A percentile compares a stretch with the other conserved stretches of the same genome.
phyloP scores from a whole-genome alignment of 2,888 invertebrate genomes.

The Amiota communis region DNA sequence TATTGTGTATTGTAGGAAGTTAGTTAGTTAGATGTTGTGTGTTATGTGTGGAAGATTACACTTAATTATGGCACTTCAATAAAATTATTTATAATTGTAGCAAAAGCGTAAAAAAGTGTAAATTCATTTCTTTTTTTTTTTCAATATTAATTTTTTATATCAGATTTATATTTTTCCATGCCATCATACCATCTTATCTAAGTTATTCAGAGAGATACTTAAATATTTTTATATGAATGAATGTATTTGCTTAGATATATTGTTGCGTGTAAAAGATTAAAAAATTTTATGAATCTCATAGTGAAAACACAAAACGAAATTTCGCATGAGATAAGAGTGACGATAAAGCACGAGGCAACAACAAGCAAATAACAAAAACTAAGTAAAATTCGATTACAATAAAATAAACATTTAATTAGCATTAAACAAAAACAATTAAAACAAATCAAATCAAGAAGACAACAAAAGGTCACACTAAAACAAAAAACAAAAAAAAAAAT shows the following conservation, averaged over 20 bases:
- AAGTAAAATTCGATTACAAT: too few species aligned
- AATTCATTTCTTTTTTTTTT: not conserved
- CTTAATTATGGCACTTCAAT: conserved; percentile 3
- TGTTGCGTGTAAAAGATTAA: conserved; percentile 5
- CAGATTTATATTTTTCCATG: not conserved
- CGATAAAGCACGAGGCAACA: not conserved
- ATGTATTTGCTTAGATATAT: not conserved
- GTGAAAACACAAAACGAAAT: too few species aligned
- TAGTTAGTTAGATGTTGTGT: too few species aligned
- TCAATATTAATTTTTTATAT: not conserved
- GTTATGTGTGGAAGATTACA: not conserved
- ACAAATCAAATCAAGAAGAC: too few species aligned
- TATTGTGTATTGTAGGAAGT: too few species aligned
- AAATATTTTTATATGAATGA: too few species aligned
- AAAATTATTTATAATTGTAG: conserved; percentile 16
- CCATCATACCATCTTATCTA: conserved; percentile 4
- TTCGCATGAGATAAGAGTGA: not conserved
- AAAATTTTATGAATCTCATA: too few species aligned
- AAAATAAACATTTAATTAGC: too few species aligned
- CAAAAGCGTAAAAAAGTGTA: not conserved
- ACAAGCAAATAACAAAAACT: too few species aligned
- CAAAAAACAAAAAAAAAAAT: too few species aligned
- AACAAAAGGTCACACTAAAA: too few species aligned
- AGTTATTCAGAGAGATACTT: not conserved
- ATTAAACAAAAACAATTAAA: too few species aligned